A percentile compares a stretch with the other conserved stretches of the same genome.
phyloP scores from a whole-genome alignment of 2,888 invertebrate species.

The Ernsta delagoae region DNA sequence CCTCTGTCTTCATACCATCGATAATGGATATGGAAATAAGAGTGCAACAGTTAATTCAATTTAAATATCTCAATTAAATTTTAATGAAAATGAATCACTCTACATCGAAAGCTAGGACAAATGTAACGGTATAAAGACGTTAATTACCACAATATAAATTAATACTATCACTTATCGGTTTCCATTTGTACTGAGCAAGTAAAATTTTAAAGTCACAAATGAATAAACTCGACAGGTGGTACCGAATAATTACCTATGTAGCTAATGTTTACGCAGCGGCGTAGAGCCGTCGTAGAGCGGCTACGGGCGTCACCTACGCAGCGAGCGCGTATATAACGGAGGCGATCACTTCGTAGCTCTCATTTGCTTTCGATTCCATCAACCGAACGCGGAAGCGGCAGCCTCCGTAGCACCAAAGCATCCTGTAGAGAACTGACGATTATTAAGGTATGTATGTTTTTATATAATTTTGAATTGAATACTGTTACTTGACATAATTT shows the following conservation, averaged over 20 bases:
- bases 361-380: conserved; percentile 72
- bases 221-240: conserved; percentile 34
- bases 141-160: too few relatives aligned
- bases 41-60: too few relatives aligned
- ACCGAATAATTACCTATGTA: conserved; percentile 36
- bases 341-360: conserved; percentile 58
- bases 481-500: not conserved
- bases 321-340: conserved; percentile 68
- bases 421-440: not conserved
- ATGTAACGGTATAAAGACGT: too few relatives aligned
- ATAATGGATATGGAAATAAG: too few relatives aligned
- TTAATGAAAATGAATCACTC: too few relatives aligned
- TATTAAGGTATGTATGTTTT: conserved; percentile 10
- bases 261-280: conserved; percentile 25
- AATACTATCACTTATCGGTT: conserved; percentile 1
- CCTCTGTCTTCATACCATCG: too few relatives aligned
- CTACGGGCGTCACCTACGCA: conserved; percentile 59
- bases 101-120: too few relatives aligned
- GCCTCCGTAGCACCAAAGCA: conserved; percentile 8
- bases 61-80: too few relatives aligned
- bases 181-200: conserved; percentile 8
- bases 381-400: conserved; percentile 54
- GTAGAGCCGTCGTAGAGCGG: conserved; percentile 44
- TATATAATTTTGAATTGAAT: not conserved
- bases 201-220: conserved; percentile 17